Conservation (phyloP, 2,797 vertebrate species). For the Coreius guichenoti region DNA sequence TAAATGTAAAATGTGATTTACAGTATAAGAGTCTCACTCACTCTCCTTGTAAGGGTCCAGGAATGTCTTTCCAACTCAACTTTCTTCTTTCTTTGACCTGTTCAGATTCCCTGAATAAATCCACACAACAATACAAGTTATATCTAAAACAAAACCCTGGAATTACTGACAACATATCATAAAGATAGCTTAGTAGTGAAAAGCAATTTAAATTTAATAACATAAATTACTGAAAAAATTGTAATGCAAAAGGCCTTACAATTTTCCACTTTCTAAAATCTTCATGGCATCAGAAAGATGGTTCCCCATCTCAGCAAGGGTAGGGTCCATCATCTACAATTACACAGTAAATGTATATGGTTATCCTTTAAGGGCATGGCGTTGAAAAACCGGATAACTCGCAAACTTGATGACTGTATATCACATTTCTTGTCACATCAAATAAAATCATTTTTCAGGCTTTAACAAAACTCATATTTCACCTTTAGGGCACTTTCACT, state of each 20-base stretch:
- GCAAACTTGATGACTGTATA: not conserved
- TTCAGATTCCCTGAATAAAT: slow-evolving; percentile 66
- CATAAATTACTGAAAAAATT: not conserved
- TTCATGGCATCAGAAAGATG: slow-evolving; percentile 94
- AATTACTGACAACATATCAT: slow-evolving; percentile 27
- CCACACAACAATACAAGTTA: slow-evolving; percentile 7
- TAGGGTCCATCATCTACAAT: slow-evolving; percentile 82
- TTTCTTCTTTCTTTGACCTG: slow-evolving; percentile 75
- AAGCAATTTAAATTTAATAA: not conserved
- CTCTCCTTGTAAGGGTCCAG: slow-evolving; percentile 94
- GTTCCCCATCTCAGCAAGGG: slow-evolving; percentile 88
- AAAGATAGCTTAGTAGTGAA: not conserved
- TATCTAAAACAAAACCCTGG: not conserved
- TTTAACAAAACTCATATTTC: slow-evolving; percentile 23
- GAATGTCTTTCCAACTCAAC: slow-evolving; percentile 85
- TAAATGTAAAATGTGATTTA: not conserved
- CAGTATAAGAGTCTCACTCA: slow-evolving; percentile 69
- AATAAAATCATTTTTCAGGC: slow-evolving; percentile 11
- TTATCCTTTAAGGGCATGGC: not conserved
- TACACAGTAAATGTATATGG: slow-evolving; percentile 57
- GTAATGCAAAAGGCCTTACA: slow-evolving; percentile 70
- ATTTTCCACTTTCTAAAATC: slow-evolving; percentile 87
- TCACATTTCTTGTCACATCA: not conserved
- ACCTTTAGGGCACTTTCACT: slow-evolving; percentile 13
- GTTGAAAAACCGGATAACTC: not conserved